phyloP scores from a whole-genome alignment of 2,797 vertebrate species.

The Tenualosa thibaudeaui region DNA sequence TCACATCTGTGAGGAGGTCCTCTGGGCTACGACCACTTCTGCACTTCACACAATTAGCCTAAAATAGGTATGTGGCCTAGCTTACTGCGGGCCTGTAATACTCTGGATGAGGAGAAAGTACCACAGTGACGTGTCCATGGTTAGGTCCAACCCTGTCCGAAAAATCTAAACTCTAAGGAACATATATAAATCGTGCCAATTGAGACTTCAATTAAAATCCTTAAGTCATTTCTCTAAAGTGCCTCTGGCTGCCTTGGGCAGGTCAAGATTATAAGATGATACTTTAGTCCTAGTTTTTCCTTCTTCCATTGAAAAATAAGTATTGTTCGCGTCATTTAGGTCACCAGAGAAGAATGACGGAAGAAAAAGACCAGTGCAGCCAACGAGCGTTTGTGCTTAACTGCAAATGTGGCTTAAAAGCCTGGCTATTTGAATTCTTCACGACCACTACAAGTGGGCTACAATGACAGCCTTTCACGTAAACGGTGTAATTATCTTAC shows the following conservation, averaged over 20 bases:
- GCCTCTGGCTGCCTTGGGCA: too few species aligned
- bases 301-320: too few species aligned
- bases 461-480: not conserved
- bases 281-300: too few species aligned
- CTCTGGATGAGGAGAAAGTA: not conserved
- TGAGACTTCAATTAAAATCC: too few species aligned
- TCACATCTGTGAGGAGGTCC: slow-evolving; percentile 19
- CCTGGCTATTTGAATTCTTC: not conserved
- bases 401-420: not conserved
- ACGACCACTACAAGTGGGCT: not conserved
- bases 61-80: slow-evolving; percentile 13
- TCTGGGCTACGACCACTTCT: slow-evolving; percentile 10
- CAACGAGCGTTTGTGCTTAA: not conserved
- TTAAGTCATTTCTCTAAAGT: too few species aligned
- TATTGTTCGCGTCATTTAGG: not conserved
- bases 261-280: too few species aligned
- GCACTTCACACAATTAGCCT: slow-evolving; percentile 6
- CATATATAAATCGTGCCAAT: not conserved
- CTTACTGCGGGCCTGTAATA: slow-evolving; percentile 3
- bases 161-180: not conserved
- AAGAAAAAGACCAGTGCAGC: not conserved
- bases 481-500: slow-evolving; percentile 2
- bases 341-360: not conserved
- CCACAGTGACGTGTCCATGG: slow-evolving; percentile 5
- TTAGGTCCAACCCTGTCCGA: not conserved